phyloP scores from a whole-genome alignment of 2,113 vertebrate genomes.

The Plecturocebus donacophilus region DNA sequence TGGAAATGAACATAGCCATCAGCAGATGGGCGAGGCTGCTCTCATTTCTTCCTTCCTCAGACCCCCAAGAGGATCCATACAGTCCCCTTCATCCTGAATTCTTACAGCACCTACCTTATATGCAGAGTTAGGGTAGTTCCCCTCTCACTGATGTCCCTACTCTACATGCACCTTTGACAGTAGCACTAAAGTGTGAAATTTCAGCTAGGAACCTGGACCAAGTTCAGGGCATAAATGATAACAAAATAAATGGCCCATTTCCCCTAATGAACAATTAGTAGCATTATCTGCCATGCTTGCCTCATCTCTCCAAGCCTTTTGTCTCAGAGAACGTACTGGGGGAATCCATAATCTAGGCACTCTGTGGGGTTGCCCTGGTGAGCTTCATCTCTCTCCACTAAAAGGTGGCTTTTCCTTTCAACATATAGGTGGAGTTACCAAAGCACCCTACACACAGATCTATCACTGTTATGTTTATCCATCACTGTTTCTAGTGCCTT shows the following conservation, averaged over 20 bases:
- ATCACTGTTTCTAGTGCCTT: not conserved
- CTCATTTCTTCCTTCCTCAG: not conserved
- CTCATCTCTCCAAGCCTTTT: not conserved
- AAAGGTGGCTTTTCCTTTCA: not conserved
- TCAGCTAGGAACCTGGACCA: slow-evolving; percentile 49
- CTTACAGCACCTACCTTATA: not conserved
- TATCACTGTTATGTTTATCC: not conserved
- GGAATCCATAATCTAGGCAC: no score
- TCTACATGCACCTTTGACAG: not conserved
- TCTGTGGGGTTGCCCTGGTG: not conserved
- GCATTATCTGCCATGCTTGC: not conserved
- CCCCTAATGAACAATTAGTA: not conserved
- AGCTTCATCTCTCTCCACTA: not conserved
- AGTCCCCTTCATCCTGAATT: not conserved
- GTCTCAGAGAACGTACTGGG: not conserved
- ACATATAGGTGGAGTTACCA: not conserved
- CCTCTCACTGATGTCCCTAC: not conserved
- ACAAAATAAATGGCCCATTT: slow-evolving; percentile 71
- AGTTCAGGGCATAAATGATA: slow-evolving; percentile 52
- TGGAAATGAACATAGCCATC: not conserved
- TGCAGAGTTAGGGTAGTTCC: not conserved
- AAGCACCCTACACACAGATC: not conserved
- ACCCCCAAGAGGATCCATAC: not conserved
- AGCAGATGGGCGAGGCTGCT: not conserved
- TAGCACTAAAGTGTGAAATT: slow-evolving; percentile 63